Percentiles rank a stretch among this genome's conserved stretches.
Conservation (phyloP, 1,140 invertebrate genomes). For the Neodiprion pinetum region DNA sequence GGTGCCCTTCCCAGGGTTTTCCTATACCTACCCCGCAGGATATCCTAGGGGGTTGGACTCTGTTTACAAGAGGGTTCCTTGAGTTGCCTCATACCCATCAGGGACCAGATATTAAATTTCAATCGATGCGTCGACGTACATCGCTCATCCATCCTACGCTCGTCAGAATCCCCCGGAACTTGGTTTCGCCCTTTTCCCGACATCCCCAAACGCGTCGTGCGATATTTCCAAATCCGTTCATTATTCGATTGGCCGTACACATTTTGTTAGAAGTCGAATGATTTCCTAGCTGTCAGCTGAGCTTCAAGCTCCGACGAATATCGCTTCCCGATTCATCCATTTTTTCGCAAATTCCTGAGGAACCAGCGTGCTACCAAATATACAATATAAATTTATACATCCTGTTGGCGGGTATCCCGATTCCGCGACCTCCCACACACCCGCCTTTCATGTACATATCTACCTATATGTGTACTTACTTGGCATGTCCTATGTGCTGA, state of each 20-base stretch:
- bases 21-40: background rate
- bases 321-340: too few species aligned
- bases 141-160: conserved; percentile 39
- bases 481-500: conserved; percentile 5
- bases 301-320: too few species aligned
- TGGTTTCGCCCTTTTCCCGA: background rate
- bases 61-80: conserved; percentile 44
- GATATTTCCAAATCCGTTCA: too few species aligned
- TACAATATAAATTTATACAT: conserved; percentile 11
- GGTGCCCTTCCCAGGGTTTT: too few species aligned
- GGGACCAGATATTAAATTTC: conserved; percentile 52
- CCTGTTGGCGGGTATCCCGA: background rate
- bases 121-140: conserved; percentile 42
- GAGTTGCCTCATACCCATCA: conserved; percentile 19
- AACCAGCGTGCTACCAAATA: background rate
- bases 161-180: background rate
- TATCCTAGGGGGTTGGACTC: conserved; percentile 16
- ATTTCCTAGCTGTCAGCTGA: too few species aligned
- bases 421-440: background rate
- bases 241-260: too few species aligned
- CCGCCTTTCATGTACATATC: background rate
- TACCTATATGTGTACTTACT: background rate
- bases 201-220: too few species aligned
- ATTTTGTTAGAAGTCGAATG: too few species aligned
- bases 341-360: too few species aligned